Conservation (phyloP, 2,113 vertebrate genomes). For the Gallinago undulata region DNA sequence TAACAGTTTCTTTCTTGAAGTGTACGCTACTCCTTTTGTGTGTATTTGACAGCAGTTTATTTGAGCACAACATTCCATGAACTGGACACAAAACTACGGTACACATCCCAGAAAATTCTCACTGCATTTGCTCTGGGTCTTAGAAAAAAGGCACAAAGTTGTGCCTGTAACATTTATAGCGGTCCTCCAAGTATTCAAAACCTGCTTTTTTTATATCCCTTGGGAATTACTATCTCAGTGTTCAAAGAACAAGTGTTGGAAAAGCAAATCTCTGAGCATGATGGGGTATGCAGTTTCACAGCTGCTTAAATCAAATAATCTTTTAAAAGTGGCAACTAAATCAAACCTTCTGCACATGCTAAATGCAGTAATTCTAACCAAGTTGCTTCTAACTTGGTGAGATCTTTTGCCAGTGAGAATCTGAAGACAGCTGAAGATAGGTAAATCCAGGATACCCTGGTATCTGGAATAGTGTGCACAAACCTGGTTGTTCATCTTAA, state of each 20-base stretch:
- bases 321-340: background rate
- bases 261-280: background rate
- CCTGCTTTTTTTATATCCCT: background rate
- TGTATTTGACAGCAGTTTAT: background rate
- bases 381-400: background rate
- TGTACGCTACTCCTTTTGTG: background rate
- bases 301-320: background rate
- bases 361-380: background rate
- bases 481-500: background rate
- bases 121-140: background rate
- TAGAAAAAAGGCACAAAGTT: background rate
- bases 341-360: background rate
- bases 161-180: background rate
- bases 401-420: background rate
- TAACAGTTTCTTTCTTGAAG: background rate
- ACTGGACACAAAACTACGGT: background rate
- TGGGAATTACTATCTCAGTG: background rate
- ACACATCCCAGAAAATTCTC: background rate
- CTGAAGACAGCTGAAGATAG: background rate
- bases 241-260: background rate
- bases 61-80: background rate
- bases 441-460: background rate
- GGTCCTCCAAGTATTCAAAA: background rate
- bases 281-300: background rate
- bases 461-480: background rate